A percentile compares a stretch with the other conserved stretches of the same genome.
Evolutionary conservation across 2,113 vertebrate genomes (phyloP).

Genomic region (Phyllopteryx taeniolatus): DNA sequence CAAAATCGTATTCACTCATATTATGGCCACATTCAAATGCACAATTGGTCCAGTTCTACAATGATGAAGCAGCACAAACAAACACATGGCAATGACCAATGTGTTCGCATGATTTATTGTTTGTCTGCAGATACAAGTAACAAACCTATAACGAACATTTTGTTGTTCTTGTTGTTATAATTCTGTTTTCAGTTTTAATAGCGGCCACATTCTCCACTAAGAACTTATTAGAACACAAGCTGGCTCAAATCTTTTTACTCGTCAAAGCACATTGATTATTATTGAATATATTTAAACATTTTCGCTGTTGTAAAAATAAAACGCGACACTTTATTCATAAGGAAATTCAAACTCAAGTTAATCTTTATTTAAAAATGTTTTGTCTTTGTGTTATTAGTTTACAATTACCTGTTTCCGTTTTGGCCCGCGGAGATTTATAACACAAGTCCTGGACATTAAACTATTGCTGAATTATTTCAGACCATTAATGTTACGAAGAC

Average conservation of each 20-base stretch:
- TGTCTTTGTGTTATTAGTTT: background rate
- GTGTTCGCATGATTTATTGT: background rate
- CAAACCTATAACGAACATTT: background rate
- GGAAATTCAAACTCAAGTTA: background rate
- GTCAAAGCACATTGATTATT: background rate
- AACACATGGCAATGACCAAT: background rate
- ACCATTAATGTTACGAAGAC: constrained; percentile 66
- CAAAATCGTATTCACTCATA: background rate
- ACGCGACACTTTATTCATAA: background rate
- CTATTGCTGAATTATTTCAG: constrained; percentile 67
- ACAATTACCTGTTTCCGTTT: too few species aligned
- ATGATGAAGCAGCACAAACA: background rate
- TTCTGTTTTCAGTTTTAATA: background rate
- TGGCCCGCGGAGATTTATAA: constrained; percentile 46
- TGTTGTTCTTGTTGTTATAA: background rate
- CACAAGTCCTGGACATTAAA: constrained; percentile 62
- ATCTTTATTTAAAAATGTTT: background rate
- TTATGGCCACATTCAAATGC: background rate
- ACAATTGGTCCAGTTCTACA: too few species aligned
- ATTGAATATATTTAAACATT: background rate
- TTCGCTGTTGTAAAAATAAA: background rate
- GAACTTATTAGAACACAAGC: background rate
- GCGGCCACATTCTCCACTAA: background rate
- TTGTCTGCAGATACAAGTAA: too few species aligned
- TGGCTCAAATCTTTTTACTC: background rate